Percentiles rank a stretch among this genome's conserved stretches.
Evolutionary conservation across 2,113 vertebrate species (phyloP).

Genomic region (Acrocephalus arundinaceus): DNA sequence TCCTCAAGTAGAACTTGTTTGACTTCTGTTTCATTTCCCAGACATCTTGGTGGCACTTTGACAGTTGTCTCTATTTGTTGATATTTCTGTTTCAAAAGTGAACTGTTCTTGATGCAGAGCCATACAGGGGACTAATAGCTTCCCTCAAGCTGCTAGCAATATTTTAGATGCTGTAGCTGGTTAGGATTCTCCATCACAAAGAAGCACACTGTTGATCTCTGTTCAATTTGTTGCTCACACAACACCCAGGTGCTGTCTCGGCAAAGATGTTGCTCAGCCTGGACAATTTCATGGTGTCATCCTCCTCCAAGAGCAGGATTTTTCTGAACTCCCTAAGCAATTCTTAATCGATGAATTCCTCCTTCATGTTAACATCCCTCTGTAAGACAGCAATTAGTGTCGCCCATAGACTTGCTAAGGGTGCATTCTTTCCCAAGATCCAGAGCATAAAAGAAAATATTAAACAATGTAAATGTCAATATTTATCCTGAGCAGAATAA

Average conservation of each 20-base stretch:
- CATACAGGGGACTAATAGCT: background rate
- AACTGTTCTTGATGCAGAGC: background rate
- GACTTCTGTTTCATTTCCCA: background rate
- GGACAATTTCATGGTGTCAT: background rate
- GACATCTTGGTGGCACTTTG: background rate
- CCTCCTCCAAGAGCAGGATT: background rate
- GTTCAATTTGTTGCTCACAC: background rate
- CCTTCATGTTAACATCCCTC: background rate
- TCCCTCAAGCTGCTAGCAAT: background rate
- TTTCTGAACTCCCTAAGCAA: background rate
- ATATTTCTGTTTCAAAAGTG: background rate
- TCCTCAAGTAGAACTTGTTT: background rate
- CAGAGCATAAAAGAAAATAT: background rate
- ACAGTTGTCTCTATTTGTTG: background rate
- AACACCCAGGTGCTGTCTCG: background rate
- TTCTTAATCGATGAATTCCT: background rate
- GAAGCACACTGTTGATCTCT: background rate
- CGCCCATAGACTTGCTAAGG: background rate
- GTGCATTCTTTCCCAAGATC: background rate
- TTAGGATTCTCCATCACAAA: background rate
- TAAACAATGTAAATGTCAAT: background rate
- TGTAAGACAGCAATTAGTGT: background rate
- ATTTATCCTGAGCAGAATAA: background rate
- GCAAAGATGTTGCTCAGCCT: background rate
- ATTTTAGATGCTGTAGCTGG: background rate